Conservation (phyloP, 2,888 invertebrate species). For the Ceraclea dissimilis region DNA sequence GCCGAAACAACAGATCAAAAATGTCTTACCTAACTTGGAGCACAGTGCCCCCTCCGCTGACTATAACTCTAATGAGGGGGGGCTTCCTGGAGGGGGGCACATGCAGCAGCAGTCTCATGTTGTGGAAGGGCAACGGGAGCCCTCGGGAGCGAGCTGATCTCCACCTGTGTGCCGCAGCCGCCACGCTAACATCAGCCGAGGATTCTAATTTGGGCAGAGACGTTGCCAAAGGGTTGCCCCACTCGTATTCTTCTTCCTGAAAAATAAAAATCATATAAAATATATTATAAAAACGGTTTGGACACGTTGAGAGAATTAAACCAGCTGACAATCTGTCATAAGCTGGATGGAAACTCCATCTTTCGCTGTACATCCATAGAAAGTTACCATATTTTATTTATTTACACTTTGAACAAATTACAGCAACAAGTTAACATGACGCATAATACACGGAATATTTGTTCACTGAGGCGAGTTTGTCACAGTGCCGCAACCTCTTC, state of each 20-base stretch:
- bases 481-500: too few species aligned
- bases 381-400: too few species aligned
- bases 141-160: conserved; percentile 43
- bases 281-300: not conserved
- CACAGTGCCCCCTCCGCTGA: conserved; percentile 69
- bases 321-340: too few species aligned
- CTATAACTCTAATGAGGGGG: conserved; percentile 61
- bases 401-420: too few species aligned
- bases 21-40: conserved; percentile 47
- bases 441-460: too few species aligned
- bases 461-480: too few species aligned
- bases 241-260: conserved; percentile 77
- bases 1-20: not conserved
- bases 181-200: conserved; percentile 43
- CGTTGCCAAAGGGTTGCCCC: conserved; percentile 68
- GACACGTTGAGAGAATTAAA: too few species aligned
- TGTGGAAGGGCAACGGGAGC: conserved; percentile 43
- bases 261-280: not conserved
- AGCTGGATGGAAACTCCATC: too few species aligned
- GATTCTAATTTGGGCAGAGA: conserved; percentile 38
- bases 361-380: too few species aligned
- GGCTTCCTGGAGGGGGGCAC: conserved; percentile 52
- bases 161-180: conserved; percentile 62
- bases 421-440: too few species aligned
- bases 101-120: conserved; percentile 48